phyloP scores from a whole-genome alignment of 2,797 vertebrate genomes.

The Neopelma chrysocephalum region DNA sequence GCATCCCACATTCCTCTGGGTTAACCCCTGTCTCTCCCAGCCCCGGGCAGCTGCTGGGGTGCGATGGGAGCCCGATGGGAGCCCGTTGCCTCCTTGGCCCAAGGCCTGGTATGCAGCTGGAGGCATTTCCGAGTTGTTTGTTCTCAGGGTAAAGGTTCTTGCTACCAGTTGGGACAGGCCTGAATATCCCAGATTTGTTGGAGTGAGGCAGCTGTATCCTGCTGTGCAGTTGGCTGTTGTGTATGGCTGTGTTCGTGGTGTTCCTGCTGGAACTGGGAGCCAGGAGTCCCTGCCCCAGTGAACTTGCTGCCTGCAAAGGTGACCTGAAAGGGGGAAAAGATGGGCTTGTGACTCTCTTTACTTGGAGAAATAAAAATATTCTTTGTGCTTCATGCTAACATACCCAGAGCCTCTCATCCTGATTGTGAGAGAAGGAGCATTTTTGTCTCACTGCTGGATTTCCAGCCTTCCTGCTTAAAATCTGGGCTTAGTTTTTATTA shows the following conservation, averaged over 20 bases:
- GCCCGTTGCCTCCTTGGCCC: slow-evolving; percentile 7
- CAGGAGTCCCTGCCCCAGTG: not conserved
- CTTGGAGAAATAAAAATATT: not conserved
- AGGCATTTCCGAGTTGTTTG: slow-evolving; percentile 4
- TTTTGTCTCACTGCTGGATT: not conserved
- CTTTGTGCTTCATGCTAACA: not conserved
- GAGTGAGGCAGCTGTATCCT: not conserved
- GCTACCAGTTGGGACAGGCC: not conserved
- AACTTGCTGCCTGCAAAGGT: not conserved
- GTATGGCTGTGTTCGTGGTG: not conserved
- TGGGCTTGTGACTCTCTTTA: not conserved
- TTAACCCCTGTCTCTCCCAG: not conserved
- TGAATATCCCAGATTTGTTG: not conserved
- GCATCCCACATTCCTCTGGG: not conserved
- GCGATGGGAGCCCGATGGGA: not conserved
- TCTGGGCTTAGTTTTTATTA: not conserved
- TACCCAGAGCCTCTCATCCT: not conserved
- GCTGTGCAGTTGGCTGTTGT: not conserved
- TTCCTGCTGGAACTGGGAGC: not conserved
- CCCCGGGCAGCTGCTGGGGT: not conserved
- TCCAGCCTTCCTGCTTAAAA: not conserved
- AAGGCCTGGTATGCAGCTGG: not conserved
- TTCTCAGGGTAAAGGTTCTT: slow-evolving; percentile 7
- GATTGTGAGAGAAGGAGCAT: not conserved
- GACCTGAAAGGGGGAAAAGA: not conserved